Evolutionary conservation across 2,113 vertebrate species (phyloP), one percentile per base, ranked within the genome.

Genomic region (Chamaetylas fuelleborni): DNA sequence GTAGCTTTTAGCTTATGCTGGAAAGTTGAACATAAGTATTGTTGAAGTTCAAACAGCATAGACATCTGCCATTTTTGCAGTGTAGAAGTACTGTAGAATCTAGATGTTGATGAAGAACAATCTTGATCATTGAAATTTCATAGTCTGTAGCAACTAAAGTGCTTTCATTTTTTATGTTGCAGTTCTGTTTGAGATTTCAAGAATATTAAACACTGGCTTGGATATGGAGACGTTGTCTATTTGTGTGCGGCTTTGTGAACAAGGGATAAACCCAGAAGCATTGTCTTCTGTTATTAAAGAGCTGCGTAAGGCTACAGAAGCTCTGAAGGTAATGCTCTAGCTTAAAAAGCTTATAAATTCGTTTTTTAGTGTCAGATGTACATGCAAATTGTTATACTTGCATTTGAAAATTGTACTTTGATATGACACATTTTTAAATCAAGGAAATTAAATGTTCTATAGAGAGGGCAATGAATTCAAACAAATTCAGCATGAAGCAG

Each of bases 211-310:
- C 96, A 99, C 99, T 48, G 99, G 99, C 31, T 97, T 99, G 97
- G 99, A 99, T 93, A 98, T 99, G 99, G 99, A 99, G 97, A 99
- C 99, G 0, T 88, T 99, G 62, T 99, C 99, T 36, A 99, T 99
- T 93, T 99, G 99, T 96, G 99, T 99, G 26, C 97, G 99, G 36
- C 98, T 99, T 66, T 99, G 99, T 96, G 99, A 99, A 84, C 99
- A 99, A 97, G 99, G 99, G 15, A 99, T 99, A 97, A 99, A 99
- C 90, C 99, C 99, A 45, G 99, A 99, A 96, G 99, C 99, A 1
- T 96, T 99, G 33, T 99, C 99, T 3, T 98, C 99, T 5, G 99
- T 99, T 62, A 99, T 99, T 95, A 99, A 99, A 95, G 99, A 99
- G 65, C 98, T 99, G 16, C 98, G 99, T 4, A 99, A 99, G 97